Evolutionary conservation across 2,113 vertebrate genomes (phyloP).

Genomic region (Thermophis baileyi): DNA sequence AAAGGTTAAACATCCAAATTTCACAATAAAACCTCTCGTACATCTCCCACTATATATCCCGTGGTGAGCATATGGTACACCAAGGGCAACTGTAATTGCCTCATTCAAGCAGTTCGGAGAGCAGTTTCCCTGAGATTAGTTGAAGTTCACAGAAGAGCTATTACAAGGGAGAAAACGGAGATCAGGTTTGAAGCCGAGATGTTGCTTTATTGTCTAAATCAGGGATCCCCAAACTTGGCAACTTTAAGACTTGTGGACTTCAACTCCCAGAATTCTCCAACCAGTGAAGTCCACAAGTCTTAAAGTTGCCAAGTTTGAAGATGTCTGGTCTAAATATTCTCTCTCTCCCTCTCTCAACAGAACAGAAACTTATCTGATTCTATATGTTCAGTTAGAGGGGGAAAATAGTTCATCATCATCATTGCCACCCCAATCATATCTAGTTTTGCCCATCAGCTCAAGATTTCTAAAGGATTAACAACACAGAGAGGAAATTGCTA

Average conservation of each 20-base stretch:
- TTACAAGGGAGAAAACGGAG: neutral
- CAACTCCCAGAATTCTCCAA: too few relatives aligned
- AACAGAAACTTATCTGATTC: neutral
- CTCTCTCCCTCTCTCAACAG: neutral
- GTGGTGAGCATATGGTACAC: neutral
- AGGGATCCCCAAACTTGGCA: too few relatives aligned
- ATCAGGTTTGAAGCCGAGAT: neutral
- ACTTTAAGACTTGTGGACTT: too few relatives aligned
- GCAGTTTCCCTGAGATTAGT: neutral
- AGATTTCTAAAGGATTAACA: neutral
- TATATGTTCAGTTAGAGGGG: neutral
- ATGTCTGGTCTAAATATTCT: neutral
- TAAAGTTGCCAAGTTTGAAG: too few relatives aligned
- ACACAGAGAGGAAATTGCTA: neutral
- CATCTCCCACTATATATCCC: neutral
- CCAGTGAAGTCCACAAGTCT: too few relatives aligned
- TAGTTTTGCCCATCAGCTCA: neutral
- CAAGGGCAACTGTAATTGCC: neutral
- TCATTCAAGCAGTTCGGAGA: neutral
- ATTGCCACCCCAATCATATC: neutral
- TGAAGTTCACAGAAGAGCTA: neutral
- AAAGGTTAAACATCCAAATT: neutral
- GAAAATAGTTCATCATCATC: neutral
- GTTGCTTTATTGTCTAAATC: neutral
- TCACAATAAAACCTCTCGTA: neutral